Conservation (phyloP, 2,888 invertebrate species). For the Cyclophora punctaria region DNA sequence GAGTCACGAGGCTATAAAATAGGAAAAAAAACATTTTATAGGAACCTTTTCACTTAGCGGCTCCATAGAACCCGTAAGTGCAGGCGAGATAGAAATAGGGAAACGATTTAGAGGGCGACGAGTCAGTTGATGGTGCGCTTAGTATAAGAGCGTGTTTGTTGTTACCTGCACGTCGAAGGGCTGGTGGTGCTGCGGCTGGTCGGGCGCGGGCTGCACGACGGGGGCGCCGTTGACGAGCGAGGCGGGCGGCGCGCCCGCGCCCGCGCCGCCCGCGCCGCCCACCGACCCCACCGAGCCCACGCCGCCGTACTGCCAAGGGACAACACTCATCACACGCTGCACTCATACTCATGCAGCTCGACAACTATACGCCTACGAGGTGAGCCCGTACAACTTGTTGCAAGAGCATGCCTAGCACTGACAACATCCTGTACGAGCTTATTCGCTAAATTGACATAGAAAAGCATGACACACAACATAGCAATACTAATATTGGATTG, state of each 20-base stretch:
- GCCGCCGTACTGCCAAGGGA: conserved; percentile 22
- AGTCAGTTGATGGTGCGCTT: too few relatives aligned
- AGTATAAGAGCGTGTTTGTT: too few relatives aligned
- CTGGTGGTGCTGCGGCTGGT: conserved; percentile 78
- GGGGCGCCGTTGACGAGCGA: conserved; percentile 66
- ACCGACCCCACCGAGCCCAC: conserved; percentile 26
- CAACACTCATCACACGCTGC: conserved; percentile 10
- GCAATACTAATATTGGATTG: neutral
- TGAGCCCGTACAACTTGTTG: neutral
- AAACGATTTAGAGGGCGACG: too few relatives aligned
- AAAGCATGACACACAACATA: neutral
- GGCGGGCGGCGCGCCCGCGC: conserved; percentile 34
- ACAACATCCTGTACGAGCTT: conserved; percentile 19
- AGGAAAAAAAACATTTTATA: too few relatives aligned
- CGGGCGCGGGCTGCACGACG: conserved; percentile 66
- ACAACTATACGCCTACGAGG: neutral
- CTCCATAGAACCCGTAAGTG: too few relatives aligned
- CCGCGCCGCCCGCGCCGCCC: conserved; percentile 20
- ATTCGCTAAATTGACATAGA: neutral
- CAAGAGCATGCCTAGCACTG: conserved; percentile 3
- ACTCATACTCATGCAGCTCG: neutral
- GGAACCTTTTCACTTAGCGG: too few relatives aligned
- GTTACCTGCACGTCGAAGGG: conserved; percentile 86
- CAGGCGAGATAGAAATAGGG: too few relatives aligned
- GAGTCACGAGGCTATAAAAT: too few relatives aligned